Percentiles rank a stretch among this genome's conserved stretches.
Conservation (phyloP, 2,797 vertebrate genomes). For the Macropus fuliginosus region DNA sequence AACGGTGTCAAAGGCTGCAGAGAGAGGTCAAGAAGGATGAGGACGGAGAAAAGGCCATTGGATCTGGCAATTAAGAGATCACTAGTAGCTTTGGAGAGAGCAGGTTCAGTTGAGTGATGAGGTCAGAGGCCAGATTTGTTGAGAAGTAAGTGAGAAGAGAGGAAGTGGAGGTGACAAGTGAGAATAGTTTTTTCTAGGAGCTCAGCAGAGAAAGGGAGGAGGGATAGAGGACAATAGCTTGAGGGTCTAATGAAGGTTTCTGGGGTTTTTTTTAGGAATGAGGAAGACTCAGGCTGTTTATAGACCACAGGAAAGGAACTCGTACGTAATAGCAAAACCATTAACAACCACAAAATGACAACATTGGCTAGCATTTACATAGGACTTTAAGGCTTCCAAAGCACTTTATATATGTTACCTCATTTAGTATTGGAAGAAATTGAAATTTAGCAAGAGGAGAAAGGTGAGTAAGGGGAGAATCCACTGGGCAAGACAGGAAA, state of each 20-base stretch:
- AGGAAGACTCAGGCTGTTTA: not conserved
- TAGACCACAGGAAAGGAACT: not conserved
- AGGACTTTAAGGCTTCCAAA: not conserved
- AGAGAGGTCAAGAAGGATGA: not conserved
- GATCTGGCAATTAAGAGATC: slow-evolving; percentile 10
- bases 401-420: not conserved
- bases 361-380: not conserved
- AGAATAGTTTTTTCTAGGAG: not conserved
- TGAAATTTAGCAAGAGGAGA: not conserved
- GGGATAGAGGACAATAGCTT: not conserved
- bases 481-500: not conserved
- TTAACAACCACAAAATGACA: not conserved
- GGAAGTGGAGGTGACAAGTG: not conserved
- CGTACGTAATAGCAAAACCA: not conserved
- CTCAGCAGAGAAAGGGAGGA: not conserved
- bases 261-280: not conserved
- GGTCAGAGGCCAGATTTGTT: not conserved
- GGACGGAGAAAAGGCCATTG: not conserved
- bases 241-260: not conserved
- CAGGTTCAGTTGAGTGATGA: slow-evolving; percentile 3
- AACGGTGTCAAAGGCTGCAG: not conserved
- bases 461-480: not conserved
- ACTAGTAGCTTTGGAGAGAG: not conserved
- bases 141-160: slow-evolving; percentile 1
- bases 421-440: not conserved